Base-by-base conservation (phyloP, 2,797 vertebrate genomes). In the Macroramphosus scolopax region DNA sequence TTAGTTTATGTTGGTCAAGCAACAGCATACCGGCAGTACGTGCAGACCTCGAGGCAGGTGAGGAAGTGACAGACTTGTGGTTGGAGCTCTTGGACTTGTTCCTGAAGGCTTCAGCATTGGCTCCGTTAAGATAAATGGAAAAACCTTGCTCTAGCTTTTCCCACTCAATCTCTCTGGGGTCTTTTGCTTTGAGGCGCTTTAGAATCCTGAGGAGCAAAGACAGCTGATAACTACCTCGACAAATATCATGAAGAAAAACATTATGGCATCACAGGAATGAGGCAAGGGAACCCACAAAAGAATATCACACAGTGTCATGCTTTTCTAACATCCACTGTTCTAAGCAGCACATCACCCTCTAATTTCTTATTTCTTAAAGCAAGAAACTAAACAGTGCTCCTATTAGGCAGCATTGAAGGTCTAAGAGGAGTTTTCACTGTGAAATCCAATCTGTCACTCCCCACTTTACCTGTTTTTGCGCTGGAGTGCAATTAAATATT, bases 401-500 rank as follows among this genome's bases (percentile, higher is more conserved):
- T 14, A 46, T 50, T 47, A 58, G 30, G 32, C 41, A 51, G 25
- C 29, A 29, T 42, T 55, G 4, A 51, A 60, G 63, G 60, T 57
- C 44, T 46, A 6, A 11, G 17, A 62, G 14, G 49, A 60, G 37
- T 47, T 54, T 62, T 50, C 48, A 34, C 43, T 16, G 61, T 65
- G 75, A 74, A 77, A 86, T 45, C 17, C 13, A 64, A 86, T 58
- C 63, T 29, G 51, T 44, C 63, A 22, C 33, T 69, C 33, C 39
- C 47, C 20, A 65, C 70, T 84, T 91, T 90, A 99, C 97, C 97
- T 92, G 92, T 98, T 99, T 81, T 90, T 96, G 70, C 93, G 92
- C 85, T 98, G 97, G 64, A 98, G 92, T 45, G 74, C 72, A 76
- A 95, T 93, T 91, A 99, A 91, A 91, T 97, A 95, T 89, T 98